Conservation (phyloP, 2,888 invertebrate genomes). For the Campoletis raptor region DNA sequence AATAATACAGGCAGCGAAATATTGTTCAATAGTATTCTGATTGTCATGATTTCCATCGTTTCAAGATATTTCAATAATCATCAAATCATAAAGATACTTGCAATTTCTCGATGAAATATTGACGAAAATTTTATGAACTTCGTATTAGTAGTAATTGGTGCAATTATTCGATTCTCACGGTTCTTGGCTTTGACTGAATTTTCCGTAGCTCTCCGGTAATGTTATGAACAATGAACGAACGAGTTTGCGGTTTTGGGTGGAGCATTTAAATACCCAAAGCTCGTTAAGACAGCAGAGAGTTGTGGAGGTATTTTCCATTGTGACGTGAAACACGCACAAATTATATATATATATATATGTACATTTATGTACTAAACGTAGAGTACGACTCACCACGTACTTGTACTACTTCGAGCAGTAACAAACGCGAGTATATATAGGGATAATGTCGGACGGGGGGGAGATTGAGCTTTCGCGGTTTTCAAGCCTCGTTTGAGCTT, state of each 20-base stretch:
- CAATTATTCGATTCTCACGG: slow-evolving; percentile 51
- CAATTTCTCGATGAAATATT: slow-evolving; percentile 1
- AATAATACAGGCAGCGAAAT: neutral
- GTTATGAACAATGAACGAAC: slow-evolving; percentile 52
- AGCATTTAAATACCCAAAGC: slow-evolving; percentile 63
- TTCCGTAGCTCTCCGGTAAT: slow-evolving; percentile 29
- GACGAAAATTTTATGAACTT: slow-evolving; percentile 12
- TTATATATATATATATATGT: neutral
- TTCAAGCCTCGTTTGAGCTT: slow-evolving; percentile 40
- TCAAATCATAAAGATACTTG: neutral
- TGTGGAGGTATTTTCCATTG: slow-evolving; percentile 48
- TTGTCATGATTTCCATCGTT: neutral
- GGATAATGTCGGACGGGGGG: slow-evolving; percentile 7
- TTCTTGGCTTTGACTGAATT: slow-evolving; percentile 33
- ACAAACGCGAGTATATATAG: slow-evolving; percentile 18
- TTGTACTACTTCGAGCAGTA: slow-evolving; percentile 48
- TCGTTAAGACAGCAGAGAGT: slow-evolving; percentile 52
- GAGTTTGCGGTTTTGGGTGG: slow-evolving; percentile 53
- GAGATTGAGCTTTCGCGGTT: slow-evolving; percentile 32
- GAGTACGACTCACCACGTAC: slow-evolving; percentile 43
- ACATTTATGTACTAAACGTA: slow-evolving; percentile 8
- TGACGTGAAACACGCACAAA: slow-evolving; percentile 34
- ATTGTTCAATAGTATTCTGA: neutral
- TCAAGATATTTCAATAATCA: neutral
- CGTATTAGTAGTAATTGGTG: slow-evolving; percentile 37